A percentile compares a stretch with the other conserved stretches of the same genome.
Evolutionary conservation across 1,140 invertebrate genomes (phyloP).

Genomic region (Microplitis mediator): DNA sequence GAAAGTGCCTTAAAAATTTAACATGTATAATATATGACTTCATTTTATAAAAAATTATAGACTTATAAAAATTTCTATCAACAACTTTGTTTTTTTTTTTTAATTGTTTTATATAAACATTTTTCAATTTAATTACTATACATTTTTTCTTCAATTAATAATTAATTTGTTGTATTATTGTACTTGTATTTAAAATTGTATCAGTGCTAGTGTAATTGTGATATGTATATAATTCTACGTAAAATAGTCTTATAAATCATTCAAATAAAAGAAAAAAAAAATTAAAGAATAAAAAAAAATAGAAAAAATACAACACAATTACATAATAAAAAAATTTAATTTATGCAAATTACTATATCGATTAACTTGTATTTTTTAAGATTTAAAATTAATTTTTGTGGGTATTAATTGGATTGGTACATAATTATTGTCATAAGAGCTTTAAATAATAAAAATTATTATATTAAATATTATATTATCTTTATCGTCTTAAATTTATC

Average conservation of each 20-base stretch:
- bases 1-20: not conserved
- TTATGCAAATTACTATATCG: not conserved
- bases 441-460: not conserved
- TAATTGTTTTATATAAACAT: not conserved
- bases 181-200: not conserved
- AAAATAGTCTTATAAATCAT: too few relatives aligned
- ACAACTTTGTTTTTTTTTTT: too few relatives aligned
- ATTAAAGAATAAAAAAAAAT: not conserved
- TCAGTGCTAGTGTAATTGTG: conserved; percentile 14
- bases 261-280: not conserved
- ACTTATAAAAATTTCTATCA: not conserved
- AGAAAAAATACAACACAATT: not conserved
- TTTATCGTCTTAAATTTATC: not conserved
- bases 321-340: conserved; percentile 12
- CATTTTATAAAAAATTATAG: not conserved
- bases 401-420: conserved; percentile 4
- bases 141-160: not conserved
- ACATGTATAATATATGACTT: too few relatives aligned
- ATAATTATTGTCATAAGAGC: conserved; percentile 13
- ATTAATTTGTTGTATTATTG: not conserved
- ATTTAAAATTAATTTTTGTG: not conserved
- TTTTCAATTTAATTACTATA: not conserved
- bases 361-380: not conserved
- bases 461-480: not conserved
- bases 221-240: conserved; percentile 11